Percentiles rank a stretch among this genome's conserved stretches.
Conservation (phyloP, 2,888 invertebrate species). For the Chrysotoxum bicinctum region DNA sequence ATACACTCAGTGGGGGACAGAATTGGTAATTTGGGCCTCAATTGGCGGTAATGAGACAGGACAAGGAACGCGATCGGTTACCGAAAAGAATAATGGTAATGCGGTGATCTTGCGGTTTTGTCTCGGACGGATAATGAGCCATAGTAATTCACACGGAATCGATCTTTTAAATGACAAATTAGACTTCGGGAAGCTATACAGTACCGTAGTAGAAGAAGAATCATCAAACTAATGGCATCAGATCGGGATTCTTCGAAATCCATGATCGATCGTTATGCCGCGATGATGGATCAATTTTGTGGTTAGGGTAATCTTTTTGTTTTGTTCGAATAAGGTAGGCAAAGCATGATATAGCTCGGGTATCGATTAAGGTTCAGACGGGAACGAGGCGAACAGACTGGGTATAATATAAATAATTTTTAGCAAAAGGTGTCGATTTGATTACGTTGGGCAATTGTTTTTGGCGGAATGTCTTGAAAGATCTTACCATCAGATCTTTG, state of each 20-base stretch:
- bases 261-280: conserved; percentile 53
- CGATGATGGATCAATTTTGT: conserved; percentile 70
- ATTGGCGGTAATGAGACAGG: conserved; percentile 72
- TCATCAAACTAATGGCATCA: conserved; percentile 48
- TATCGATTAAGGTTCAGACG: conserved; percentile 54
- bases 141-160: conserved; percentile 71
- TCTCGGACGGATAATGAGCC: conserved; percentile 5
- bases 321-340: conserved; percentile 30
- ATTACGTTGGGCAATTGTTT: conserved; percentile 70
- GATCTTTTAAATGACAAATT: conserved; percentile 72
- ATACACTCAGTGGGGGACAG: conserved; percentile 66
- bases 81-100: conserved; percentile 62
- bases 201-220: neutral
- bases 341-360: conserved; percentile 14
- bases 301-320: conserved; percentile 65
- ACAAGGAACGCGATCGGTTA: conserved; percentile 70
- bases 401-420: conserved; percentile 24
- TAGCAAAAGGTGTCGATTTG: conserved; percentile 70
- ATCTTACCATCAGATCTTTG: neutral
- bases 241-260: conserved; percentile 42
- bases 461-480: conserved; percentile 53
- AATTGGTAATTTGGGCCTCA: conserved; percentile 72
- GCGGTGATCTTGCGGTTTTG: conserved; percentile 56
- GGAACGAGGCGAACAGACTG: neutral
- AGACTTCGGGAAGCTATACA: conserved; percentile 34